phyloP scores from a whole-genome alignment of 2,888 invertebrate species.

The Stenolophus ochropezus region DNA sequence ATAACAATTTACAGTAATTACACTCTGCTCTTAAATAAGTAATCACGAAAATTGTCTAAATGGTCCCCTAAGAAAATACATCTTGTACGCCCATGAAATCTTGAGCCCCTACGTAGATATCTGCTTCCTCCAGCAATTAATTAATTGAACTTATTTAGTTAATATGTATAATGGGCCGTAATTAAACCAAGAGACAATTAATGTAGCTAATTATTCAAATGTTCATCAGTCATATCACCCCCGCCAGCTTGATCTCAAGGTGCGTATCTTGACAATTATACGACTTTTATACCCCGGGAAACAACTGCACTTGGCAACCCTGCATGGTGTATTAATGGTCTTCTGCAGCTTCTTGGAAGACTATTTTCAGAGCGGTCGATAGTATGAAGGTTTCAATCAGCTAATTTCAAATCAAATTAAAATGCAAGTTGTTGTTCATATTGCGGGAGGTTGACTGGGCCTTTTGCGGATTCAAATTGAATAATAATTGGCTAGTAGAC shows the following conservation, averaged over 20 bases:
- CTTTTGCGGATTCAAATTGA: too few relatives aligned
- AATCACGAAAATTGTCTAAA: background rate
- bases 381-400: background rate
- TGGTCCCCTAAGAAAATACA: background rate
- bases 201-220: conserved; percentile 58
- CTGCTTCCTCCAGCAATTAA: conserved; percentile 36
- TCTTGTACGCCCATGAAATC: background rate
- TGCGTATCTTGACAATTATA: conserved; percentile 56
- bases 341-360: conserved; percentile 21
- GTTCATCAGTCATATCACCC: conserved; percentile 56
- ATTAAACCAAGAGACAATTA: conserved; percentile 56
- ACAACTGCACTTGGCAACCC: conserved; percentile 33
- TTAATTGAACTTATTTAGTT: conserved; percentile 58
- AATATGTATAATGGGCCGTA: conserved; percentile 56
- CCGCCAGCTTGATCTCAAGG: conserved; percentile 1
- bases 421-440: background rate
- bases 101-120: background rate
- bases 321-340: conserved; percentile 10
- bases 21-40: too few relatives aligned
- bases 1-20: too few relatives aligned
- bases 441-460: background rate
- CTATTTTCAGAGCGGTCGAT: conserved; percentile 10
- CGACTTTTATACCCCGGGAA: conserved; percentile 52
- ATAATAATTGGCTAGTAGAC: too few relatives aligned
- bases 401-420: background rate